Percentiles rank a stretch among this genome's conserved stretches.
Conservation (phyloP, 2,113 vertebrate species). For the Epinephelus lanceolatus region DNA sequence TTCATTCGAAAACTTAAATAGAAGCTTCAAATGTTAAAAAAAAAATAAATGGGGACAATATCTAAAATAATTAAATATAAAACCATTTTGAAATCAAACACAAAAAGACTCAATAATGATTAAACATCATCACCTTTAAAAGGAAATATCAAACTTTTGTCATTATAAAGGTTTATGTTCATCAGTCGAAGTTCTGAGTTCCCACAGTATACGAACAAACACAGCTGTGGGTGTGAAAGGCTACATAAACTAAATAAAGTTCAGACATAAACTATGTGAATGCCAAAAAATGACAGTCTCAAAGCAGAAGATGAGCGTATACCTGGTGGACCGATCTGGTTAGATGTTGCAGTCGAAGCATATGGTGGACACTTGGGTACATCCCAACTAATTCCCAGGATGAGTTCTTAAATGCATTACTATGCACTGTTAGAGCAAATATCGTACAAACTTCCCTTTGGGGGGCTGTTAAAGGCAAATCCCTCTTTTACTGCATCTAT, state of each 20-base stretch:
- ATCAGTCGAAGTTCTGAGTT: no score
- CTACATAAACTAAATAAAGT: neutral
- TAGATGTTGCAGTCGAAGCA: slow-evolving; percentile 3
- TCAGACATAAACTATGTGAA: neutral
- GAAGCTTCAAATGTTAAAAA: no score
- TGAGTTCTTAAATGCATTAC: neutral
- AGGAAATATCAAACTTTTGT: neutral
- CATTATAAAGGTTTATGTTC: no score
- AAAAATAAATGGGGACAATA: no score
- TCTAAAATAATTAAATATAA: no score
- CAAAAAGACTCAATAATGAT: no score
- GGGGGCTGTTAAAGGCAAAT: slow-evolving; percentile 22
- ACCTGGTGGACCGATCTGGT: neutral
- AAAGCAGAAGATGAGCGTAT: neutral
- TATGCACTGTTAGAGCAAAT: neutral
- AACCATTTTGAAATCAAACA: no score
- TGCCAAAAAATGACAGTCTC: neutral
- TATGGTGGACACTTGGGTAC: neutral
- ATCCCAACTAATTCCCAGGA: slow-evolving; percentile 10
- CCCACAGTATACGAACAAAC: no score
- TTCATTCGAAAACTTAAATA: no score
- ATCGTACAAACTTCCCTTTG: neutral
- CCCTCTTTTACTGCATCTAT: neutral
- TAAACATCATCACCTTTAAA: no score
- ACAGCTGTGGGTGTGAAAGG: neutral